Evolutionary conservation across 2,113 vertebrate species (phyloP).

Genomic region (Embiotoca jacksoni): DNA sequence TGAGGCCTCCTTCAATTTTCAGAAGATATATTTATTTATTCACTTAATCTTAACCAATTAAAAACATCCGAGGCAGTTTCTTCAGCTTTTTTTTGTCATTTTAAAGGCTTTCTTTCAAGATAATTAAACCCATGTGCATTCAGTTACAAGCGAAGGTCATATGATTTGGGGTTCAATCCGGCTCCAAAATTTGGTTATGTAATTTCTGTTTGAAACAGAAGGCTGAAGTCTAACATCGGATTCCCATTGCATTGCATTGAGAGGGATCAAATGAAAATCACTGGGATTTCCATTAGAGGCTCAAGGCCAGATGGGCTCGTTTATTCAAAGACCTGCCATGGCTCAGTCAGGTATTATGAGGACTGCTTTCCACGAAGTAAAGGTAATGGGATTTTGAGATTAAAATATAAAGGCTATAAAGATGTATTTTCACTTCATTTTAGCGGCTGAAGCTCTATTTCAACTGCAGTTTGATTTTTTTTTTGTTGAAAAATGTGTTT

Average conservation of each 20-base stretch:
- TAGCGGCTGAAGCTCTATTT: no score
- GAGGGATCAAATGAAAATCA: constrained; percentile 10
- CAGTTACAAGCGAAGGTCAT: background rate
- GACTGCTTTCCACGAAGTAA: background rate
- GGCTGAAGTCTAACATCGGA: background rate
- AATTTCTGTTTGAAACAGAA: constrained; percentile 16
- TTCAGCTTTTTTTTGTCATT: background rate
- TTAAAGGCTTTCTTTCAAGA: background rate
- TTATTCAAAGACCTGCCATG: constrained; percentile 3
- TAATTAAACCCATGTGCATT: background rate
- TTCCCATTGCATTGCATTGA: no score
- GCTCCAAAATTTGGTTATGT: background rate
- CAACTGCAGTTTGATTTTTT: background rate
- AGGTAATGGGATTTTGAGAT: no score
- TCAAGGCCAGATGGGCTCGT: constrained; percentile 15
- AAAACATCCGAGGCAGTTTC: background rate
- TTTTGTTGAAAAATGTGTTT: background rate
- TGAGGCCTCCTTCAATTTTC: no score
- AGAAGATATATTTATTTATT: no score
- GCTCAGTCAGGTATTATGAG: background rate
- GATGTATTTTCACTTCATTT: no score
- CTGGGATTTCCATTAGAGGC: background rate
- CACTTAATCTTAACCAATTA: background rate
- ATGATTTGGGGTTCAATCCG: background rate
- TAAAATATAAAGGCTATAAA: no score